phyloP scores from a whole-genome alignment of 2,888 invertebrate species.

The Oligia latruncula region DNA sequence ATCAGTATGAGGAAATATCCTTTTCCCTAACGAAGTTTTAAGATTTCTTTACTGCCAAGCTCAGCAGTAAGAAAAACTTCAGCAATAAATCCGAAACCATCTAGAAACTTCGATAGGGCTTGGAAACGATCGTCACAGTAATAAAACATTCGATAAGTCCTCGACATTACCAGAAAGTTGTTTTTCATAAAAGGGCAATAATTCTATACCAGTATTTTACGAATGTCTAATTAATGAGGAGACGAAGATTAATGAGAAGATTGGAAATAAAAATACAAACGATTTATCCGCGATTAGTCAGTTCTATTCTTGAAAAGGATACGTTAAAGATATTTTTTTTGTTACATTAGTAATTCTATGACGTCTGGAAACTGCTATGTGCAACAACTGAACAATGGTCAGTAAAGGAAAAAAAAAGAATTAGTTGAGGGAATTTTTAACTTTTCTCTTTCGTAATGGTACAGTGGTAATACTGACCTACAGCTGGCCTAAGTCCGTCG shows the following conservation, averaged over 20 bases:
- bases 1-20: not conserved
- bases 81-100: slow-evolving; percentile 27
- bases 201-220: slow-evolving; percentile 24
- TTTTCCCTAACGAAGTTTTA: not conserved
- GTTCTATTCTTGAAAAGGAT: slow-evolving; percentile 18
- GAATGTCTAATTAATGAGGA: slow-evolving; percentile 24
- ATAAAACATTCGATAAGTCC: slow-evolving; percentile 46
- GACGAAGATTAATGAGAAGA: slow-evolving; percentile 30
- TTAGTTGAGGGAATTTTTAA: not conserved
- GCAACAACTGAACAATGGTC: not conserved
- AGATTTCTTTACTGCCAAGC: not conserved
- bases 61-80: not conserved
- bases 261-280: slow-evolving; percentile 17
- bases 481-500: not conserved
- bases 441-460: not conserved
- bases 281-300: slow-evolving; percentile 1
- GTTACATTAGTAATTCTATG: not conserved
- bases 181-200: slow-evolving; percentile 44
- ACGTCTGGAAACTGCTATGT: not conserved
- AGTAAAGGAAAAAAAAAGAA: not conserved
- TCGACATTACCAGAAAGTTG: slow-evolving; percentile 60
- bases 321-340: not conserved
- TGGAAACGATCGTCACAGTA: not conserved
- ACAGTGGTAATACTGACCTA: not conserved
- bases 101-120: slow-evolving; percentile 37